Conservation (phyloP, 2,113 vertebrate genomes). For the Micronycteris hirsuta region DNA sequence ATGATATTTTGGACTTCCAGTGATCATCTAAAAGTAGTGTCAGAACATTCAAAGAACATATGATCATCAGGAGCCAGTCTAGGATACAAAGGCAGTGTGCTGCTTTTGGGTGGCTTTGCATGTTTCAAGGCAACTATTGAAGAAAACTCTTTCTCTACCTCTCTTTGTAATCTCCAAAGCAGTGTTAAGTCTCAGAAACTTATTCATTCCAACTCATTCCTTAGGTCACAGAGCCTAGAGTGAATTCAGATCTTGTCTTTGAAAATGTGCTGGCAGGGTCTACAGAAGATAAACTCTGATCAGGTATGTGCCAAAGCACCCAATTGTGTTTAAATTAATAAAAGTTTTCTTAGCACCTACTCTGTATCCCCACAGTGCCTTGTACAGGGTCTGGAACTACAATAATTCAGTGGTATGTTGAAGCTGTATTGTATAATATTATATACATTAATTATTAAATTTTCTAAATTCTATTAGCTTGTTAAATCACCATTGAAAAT, state of each 20-base stretch:
- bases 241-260: neutral
- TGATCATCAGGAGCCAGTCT: neutral
- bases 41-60: neutral
- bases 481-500: neutral
- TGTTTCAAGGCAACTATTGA: neutral
- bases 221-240: neutral
- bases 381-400: neutral
- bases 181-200: neutral
- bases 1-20: neutral
- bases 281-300: neutral
- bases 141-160: neutral
- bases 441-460: neutral
- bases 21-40: neutral
- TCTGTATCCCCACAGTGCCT: neutral
- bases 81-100: neutral
- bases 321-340: neutral
- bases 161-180: neutral
- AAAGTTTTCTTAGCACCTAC: neutral
- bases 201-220: neutral
- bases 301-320: neutral
- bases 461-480: neutral
- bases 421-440: neutral
- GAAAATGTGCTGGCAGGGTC: neutral
- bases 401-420: neutral
- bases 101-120: neutral